phyloP scores from a whole-genome alignment of 2,113 vertebrate genomes.

The Ancistrus triradiatus region DNA sequence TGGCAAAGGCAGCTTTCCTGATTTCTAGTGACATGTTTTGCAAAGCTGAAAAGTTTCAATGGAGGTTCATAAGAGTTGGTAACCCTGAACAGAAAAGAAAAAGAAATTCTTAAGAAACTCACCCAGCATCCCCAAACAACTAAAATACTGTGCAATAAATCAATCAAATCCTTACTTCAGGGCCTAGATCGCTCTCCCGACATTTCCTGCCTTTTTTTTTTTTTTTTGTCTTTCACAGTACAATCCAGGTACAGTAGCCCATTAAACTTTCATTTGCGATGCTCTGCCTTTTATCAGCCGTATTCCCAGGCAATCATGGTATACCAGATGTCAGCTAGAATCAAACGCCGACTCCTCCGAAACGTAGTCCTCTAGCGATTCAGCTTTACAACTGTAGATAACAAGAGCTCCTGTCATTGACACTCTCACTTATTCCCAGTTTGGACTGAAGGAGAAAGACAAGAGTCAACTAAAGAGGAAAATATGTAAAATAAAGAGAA shows the following conservation, averaged over 20 bases:
- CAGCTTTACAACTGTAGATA: constrained; percentile 41
- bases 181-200: constrained; percentile 38
- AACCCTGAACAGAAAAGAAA: not conserved
- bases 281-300: constrained; percentile 42
- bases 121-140: no score
- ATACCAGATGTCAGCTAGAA: constrained; percentile 46
- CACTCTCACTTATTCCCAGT: no score
- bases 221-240: constrained; percentile 13
- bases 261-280: constrained; percentile 44
- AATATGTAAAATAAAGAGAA: no score
- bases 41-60: no score
- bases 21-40: no score
- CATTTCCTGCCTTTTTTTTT: constrained; percentile 21
- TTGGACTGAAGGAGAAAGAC: no score
- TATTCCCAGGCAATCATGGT: constrained; percentile 39
- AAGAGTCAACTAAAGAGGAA: no score
- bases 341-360: constrained; percentile 40
- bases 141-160: no score
- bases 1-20: no score
- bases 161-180: constrained; percentile 37
- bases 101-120: constrained; percentile 9
- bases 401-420: constrained; percentile 32
- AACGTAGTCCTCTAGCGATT: constrained; percentile 43
- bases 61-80: no score
- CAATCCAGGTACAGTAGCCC: constrained; percentile 41